Conservation (phyloP, 2,113 vertebrate genomes). For the Cynocephalus volans region DNA sequence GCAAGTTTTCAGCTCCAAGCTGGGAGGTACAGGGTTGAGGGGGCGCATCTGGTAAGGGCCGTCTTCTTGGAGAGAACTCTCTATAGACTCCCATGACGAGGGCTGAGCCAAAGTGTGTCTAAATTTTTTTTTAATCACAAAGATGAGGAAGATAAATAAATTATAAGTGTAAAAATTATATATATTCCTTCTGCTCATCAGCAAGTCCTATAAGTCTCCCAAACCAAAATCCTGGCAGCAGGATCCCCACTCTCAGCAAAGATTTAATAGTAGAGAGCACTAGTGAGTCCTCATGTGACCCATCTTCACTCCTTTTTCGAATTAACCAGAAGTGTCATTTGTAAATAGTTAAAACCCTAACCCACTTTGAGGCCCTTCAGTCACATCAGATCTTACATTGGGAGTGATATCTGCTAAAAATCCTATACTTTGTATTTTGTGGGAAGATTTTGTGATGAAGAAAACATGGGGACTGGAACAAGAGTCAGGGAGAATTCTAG, state of each 20-base stretch:
- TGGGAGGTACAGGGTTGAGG: no score
- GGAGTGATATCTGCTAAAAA: not conserved
- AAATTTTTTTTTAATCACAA: no score
- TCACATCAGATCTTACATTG: not conserved
- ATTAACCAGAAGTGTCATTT: slow-evolving; percentile 38
- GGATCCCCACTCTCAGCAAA: slow-evolving; percentile 6
- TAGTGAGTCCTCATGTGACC: not conserved
- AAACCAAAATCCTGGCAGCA: not conserved
- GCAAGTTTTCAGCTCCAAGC: no score
- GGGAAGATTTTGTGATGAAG: slow-evolving; percentile 14
- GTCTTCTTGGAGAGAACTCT: no score
- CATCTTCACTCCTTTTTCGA: slow-evolving; percentile 41
- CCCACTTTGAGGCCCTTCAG: not conserved
- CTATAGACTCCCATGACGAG: no score
- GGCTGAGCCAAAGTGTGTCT: no score
- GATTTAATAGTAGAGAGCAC: not conserved
- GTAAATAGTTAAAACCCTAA: slow-evolving; percentile 63
- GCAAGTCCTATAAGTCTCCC: slow-evolving; percentile 1
- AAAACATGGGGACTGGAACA: not conserved
- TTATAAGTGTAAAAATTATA: no score
- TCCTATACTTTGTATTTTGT: not conserved
- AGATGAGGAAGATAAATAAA: no score
- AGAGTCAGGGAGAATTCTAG: not conserved
- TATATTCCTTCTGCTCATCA: slow-evolving; percentile 55
- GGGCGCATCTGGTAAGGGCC: no score